Base-by-base conservation (phyloP, 2,888 invertebrate species). In the Pandemis cinnamomeana region DNA sequence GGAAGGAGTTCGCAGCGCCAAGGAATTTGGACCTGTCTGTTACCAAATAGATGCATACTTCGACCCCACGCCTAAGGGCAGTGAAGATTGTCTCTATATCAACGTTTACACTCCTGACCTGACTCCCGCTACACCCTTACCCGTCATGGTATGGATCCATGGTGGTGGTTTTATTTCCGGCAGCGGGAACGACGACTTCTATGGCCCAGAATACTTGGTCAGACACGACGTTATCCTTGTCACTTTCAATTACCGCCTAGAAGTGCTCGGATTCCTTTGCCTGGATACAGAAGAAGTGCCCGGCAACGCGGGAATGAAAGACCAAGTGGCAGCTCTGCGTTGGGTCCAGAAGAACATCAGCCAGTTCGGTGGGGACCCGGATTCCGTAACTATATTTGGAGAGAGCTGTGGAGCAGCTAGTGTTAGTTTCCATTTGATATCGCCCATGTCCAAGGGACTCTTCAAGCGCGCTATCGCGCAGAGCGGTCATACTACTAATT, bases 391-490 rank as follows among this genome's bases (percentile, higher is more conserved):
- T 0, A 78, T 82, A 13, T 80, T 80, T 70, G 81, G 83, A n/a
- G 80, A 80, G 76, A 81, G 83, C 62, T 77, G 79, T 36, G 82
- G 80, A 36, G 80, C 67, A 5, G 77, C 73, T 10, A 73, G 75
- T 7, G 78, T 78, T 6, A 66, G 74, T 11, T 77, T 68, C 60
- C 81, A 82, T 64, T 63, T 81, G 15, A 72, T 78, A 1, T 81
- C 81, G 5, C 81, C 79, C 3, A 78, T 81, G 78, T 72, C 76
- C 27, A 77, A 77, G 75, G 79, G 77, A 2, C 55, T 82, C 6
- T 79, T 80, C 51, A 85, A 82, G 5, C 76, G 78, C 76, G 89
- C 94, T 2, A 97, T 97, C 53, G 93, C 96, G 0, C 96, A 96
- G 82, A 97, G 97, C 81, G 97, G 97, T 11, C 71, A 71, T 36